Evolutionary conservation across 2,113 vertebrate species (phyloP).

Genomic region (Arvicanthis niloticus): DNA sequence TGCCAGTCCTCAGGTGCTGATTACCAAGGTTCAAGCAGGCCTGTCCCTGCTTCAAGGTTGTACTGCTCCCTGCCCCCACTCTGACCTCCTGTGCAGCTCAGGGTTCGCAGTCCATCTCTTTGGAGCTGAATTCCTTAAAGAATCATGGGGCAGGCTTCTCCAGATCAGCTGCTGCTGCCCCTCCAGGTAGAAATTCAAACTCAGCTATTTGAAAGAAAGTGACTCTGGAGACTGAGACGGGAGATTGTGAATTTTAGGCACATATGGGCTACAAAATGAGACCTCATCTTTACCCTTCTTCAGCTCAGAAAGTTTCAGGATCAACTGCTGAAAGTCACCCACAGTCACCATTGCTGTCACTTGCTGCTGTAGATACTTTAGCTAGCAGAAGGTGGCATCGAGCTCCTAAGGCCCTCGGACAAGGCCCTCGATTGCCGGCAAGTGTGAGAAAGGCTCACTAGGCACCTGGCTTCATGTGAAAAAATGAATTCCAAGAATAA

Average conservation of each 20-base stretch:
- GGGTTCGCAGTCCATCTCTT: background rate
- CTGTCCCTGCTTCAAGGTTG: background rate
- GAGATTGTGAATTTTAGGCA: background rate
- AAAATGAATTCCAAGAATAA: background rate
- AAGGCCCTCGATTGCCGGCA: background rate
- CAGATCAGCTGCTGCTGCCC: background rate
- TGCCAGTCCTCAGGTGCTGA: background rate
- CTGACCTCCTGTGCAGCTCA: too few relatives aligned
- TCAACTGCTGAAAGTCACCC: background rate
- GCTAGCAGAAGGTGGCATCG: background rate
- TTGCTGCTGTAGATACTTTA: background rate
- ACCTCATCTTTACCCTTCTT: background rate
- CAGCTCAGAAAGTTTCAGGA: background rate
- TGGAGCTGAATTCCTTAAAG: background rate
- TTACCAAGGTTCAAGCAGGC: too few relatives aligned
- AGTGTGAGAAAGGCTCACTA: background rate
- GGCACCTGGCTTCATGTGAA: background rate
- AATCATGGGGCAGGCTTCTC: background rate
- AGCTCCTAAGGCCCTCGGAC: background rate
- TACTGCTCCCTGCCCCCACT: accelerated
- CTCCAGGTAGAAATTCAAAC: background rate
- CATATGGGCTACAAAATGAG: background rate
- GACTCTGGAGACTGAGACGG: background rate
- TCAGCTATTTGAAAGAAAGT: background rate
- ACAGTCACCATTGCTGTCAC: too few relatives aligned